A percentile compares a stretch with the other conserved stretches of the same genome.
Conservation (phyloP, 2,888 invertebrate species). For the Saturnia japonica region DNA sequence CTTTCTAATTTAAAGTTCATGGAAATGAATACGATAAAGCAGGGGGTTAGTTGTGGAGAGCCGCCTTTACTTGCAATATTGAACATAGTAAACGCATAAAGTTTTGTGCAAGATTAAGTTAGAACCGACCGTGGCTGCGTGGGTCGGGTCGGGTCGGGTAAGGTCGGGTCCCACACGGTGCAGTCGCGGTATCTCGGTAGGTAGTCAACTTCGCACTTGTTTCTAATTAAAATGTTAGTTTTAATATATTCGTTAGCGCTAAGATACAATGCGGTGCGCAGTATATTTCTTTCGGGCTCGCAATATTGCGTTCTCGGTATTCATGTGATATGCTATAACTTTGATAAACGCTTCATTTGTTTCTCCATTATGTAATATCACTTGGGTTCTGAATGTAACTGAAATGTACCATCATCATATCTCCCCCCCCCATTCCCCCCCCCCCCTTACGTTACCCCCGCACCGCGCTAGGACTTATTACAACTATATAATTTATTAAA, state of each 20-base stretch:
- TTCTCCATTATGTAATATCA: neutral
- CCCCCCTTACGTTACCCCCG: too few species aligned
- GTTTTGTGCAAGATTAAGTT: neutral
- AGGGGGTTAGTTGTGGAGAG: neutral
- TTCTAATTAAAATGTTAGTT: constrained; percentile 12
- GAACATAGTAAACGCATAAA: constrained; percentile 3
- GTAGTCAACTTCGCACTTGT: neutral
- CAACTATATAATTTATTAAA: too few species aligned
- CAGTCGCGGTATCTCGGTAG: neutral
- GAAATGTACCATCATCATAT: too few species aligned
- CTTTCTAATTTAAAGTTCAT: neutral
- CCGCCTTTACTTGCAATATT: neutral
- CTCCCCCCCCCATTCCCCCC: too few species aligned
- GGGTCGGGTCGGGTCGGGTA: neutral
- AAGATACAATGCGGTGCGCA: neutral
- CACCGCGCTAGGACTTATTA: too few species aligned
- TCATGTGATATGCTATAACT: neutral
- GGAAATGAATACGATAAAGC: neutral
- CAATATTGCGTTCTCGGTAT: neutral
- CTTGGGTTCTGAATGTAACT: neutral
- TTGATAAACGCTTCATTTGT: neutral
- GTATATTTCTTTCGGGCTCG: too few species aligned
- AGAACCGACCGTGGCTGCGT: neutral
- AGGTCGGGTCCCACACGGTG: neutral
- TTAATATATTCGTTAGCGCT: constrained; percentile 1